Conservation (phyloP, 2,797 vertebrate species). For the Denticeps clupeoides region DNA sequence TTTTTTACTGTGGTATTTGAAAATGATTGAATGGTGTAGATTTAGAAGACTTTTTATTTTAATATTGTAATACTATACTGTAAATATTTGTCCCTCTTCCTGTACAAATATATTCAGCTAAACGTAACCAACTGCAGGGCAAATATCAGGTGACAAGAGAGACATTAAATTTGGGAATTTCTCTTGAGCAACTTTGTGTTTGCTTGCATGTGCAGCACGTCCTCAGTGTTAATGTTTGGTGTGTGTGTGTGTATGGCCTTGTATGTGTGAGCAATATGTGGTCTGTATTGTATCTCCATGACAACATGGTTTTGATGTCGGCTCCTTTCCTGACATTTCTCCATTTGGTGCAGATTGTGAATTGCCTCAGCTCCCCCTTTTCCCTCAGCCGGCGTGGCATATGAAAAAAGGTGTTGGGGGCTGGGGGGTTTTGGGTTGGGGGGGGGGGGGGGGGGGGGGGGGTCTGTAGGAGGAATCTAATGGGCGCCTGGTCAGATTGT, state of each 20-base stretch:
- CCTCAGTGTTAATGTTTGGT: conserved; percentile 32
- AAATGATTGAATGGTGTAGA: no score
- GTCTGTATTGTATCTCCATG: conserved; percentile 82
- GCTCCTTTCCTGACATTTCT: conserved; percentile 96
- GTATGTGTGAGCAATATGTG: conserved; percentile 53
- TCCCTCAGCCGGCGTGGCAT: conserved; percentile 97
- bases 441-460: conserved; percentile 49
- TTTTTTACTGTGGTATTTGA: no score
- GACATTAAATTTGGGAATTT: conserved; percentile 18
- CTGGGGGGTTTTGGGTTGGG: conserved; percentile 6
- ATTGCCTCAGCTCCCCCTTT: conserved; percentile 93
- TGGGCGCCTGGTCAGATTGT: conserved; percentile 99
- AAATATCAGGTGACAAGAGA: conserved; percentile 16
- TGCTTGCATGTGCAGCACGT: conserved; percentile 29
- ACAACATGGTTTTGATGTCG: conserved; percentile 88
- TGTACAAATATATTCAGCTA: conserved; percentile 12
- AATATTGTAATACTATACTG: conserved; percentile 3
- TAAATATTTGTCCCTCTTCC: conserved; percentile 7
- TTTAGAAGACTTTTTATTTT: background rate
- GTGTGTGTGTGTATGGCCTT: conserved; percentile 29
- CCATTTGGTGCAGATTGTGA: conserved; percentile 96
- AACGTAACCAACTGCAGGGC: conserved; percentile 11
- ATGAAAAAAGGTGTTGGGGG: conserved; percentile 64
- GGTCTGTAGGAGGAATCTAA: conserved; percentile 93
- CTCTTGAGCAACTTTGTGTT: conserved; percentile 26